A percentile compares a stretch with the other conserved stretches of the same genome.
These are phyloP conservation scores for Bothrops jararaca DNA, from an alignment of 2,113 vertebrate genomes.

Conservation along the genomic window DNA sequence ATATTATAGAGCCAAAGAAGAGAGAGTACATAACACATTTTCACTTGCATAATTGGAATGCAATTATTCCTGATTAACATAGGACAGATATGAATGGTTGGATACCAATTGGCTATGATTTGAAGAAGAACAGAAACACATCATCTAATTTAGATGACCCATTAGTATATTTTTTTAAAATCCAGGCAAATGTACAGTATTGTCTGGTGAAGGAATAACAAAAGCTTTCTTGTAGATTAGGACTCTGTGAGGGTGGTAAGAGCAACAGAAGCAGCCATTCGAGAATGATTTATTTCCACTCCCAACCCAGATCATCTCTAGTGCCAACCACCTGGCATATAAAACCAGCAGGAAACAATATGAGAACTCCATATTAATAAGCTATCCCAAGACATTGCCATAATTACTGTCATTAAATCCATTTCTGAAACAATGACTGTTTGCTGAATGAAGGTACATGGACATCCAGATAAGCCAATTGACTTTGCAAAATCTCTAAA, in stretches of 20 bases:
- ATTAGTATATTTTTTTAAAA: background rate
- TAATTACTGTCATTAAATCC: constrained; percentile 28
- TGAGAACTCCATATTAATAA: constrained; percentile 31
- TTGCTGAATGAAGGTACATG: constrained; percentile 11
- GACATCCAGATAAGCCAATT: constrained; percentile 51
- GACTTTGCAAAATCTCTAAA: constrained; percentile 58
- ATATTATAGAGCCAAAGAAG: background rate
- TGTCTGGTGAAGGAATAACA: constrained; percentile 15
- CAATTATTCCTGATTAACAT: background rate
- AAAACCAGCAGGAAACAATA: constrained; percentile 33
- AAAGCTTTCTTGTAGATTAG: constrained; percentile 21
- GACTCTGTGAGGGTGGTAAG: background rate
- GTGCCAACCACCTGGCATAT: fast-evolving
- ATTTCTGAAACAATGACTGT: constrained; percentile 33
- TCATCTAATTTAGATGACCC: background rate
- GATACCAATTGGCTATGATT: background rate
- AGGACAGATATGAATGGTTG: background rate
- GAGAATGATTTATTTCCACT: constrained; percentile 34
- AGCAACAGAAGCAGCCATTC: constrained; percentile 13
- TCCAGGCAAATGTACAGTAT: background rate
- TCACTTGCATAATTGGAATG: background rate
- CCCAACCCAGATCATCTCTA: constrained; percentile 10
- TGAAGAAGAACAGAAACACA: background rate
- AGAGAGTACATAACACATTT: background rate
- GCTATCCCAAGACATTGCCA: constrained; percentile 30